phyloP scores from a whole-genome alignment of 2,797 vertebrate species.

The Nyctalus aviator region DNA sequence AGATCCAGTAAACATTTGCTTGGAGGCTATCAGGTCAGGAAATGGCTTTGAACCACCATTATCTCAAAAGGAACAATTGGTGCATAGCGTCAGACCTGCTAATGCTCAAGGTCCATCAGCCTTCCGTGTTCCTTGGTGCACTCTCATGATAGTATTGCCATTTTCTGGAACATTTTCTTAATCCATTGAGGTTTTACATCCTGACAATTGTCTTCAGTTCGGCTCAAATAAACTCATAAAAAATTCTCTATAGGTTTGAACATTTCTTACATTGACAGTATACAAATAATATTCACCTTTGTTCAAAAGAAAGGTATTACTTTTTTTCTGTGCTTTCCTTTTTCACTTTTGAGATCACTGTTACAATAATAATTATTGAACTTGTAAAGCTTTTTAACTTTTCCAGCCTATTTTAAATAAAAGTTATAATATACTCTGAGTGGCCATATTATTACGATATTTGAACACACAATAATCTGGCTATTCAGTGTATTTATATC shows the following conservation, averaged over 20 bases:
- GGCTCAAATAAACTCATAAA: neutral
- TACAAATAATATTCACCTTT: neutral
- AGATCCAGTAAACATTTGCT: too few species aligned
- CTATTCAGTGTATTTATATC: too few species aligned
- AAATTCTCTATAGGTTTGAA: neutral
- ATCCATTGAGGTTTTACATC: neutral
- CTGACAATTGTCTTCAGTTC: neutral
- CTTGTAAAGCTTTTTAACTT: neutral
- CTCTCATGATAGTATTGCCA: neutral
- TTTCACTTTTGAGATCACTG: neutral
- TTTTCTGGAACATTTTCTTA: neutral
- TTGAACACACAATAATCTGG: too few species aligned
- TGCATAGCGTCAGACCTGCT: too few species aligned
- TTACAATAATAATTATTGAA: neutral
- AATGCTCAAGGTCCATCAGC: too few species aligned
- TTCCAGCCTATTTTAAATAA: neutral
- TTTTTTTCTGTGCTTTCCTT: neutral
- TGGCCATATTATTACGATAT: too few species aligned
- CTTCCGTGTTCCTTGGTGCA: too few species aligned
- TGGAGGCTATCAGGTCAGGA: too few species aligned
- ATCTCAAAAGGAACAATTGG: too few species aligned
- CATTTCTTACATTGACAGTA: neutral
- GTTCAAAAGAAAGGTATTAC: neutral
- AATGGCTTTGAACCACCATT: too few species aligned
- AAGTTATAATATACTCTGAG: neutral